Conservation (phyloP, 2,113 vertebrate species). For the Aphelocoma coerulescens region DNA sequence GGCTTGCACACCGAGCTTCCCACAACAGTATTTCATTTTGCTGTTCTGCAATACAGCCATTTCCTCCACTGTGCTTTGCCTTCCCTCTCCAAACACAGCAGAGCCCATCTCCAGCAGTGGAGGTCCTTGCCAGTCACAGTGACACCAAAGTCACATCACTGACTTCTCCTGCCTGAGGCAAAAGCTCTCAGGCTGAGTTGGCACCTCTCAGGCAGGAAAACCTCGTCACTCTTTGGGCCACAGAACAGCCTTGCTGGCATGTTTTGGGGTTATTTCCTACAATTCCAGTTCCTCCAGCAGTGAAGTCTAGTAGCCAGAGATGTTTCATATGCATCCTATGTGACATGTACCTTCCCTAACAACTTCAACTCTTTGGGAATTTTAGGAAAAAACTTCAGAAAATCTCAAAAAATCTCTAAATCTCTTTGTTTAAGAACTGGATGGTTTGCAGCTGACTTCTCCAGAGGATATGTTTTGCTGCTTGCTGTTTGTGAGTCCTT, state of each 20-base stretch:
- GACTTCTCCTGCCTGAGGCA: not conserved
- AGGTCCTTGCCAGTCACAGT: not conserved
- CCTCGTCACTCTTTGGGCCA: accelerated
- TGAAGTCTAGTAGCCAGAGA: not conserved
- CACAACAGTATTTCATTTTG: not conserved
- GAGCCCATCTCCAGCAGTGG: not conserved
- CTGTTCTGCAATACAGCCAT: not conserved
- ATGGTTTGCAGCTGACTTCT: not conserved
- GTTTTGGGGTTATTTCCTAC: not conserved
- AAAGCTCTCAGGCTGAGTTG: not conserved
- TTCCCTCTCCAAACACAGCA: not conserved
- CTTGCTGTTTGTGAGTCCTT: not conserved
- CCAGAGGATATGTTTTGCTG: not conserved
- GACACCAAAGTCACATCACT: accelerated
- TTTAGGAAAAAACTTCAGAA: not conserved
- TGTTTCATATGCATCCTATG: not conserved
- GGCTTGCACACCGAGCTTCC: not conserved
- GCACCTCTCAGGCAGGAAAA: not conserved
- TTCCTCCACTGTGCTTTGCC: not conserved
- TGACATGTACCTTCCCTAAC: not conserved
- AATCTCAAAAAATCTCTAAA: not conserved
- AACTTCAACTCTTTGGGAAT: not conserved
- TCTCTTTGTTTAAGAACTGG: not conserved
- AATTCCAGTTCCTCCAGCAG: not conserved
- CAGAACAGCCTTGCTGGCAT: not conserved